A percentile compares a stretch with the other conserved stretches of the same genome.
These are phyloP conservation scores for Camelus dromedarius DNA, from an alignment of 2,113 vertebrate species.

Conservation along the genomic window DNA sequence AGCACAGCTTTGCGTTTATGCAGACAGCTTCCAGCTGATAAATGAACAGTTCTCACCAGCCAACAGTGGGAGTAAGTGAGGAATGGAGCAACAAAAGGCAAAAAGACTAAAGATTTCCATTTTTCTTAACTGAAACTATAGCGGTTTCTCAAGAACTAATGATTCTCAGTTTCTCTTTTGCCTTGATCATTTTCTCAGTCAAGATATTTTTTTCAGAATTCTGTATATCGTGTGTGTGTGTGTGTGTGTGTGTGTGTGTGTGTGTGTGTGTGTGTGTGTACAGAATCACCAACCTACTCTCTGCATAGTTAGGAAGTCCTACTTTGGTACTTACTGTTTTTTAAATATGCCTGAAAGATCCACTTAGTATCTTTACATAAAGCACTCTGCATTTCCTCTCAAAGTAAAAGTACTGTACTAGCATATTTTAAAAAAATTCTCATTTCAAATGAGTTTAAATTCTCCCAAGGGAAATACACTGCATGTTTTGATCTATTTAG, in stretches of 20 bases:
- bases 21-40: not conserved
- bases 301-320: not conserved
- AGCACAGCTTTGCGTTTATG: not conserved
- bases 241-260: not conserved
- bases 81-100: not conserved
- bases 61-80: not conserved
- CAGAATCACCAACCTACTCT: not conserved
- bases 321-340: not conserved
- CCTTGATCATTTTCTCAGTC: not conserved
- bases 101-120: not conserved
- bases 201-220: not conserved
- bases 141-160: not conserved
- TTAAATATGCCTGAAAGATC: not conserved
- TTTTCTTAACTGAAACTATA: not conserved
- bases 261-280: not conserved
- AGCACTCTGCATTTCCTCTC: not conserved
- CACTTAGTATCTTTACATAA: not conserved
- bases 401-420: not conserved
- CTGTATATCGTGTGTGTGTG: not conserved
- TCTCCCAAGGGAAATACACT: not conserved
- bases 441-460: not conserved
- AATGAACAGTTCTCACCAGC: not conserved
- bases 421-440: not conserved
- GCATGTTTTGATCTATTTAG: conserved; percentile 57
- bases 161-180: not conserved